A percentile compares a stretch with the other conserved stretches of the same genome.
These are phyloP conservation scores for Micrasema longulum DNA, from an alignment of 1,140 invertebrate species.

Conservation along the genomic window DNA sequence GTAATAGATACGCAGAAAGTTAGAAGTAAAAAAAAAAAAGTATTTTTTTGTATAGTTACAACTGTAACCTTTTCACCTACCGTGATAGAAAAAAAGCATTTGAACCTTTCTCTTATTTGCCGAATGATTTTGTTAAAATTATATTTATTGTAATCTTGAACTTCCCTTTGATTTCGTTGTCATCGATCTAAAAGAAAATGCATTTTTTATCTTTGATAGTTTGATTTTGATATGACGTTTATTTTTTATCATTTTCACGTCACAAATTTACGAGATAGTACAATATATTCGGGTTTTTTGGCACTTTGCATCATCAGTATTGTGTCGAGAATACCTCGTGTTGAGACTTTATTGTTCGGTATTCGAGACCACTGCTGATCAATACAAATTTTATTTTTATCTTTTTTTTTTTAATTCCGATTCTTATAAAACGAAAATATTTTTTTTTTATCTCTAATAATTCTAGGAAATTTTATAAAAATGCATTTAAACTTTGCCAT, in stretches of 20 bases:
- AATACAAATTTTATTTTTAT: slow-evolving; percentile 40
- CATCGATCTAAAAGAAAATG: not conserved
- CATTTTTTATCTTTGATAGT: not conserved
- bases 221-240: slow-evolving; percentile 14
- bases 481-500: no score
- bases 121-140: no score
- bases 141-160: no score
- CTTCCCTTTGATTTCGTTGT: not conserved
- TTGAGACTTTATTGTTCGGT: slow-evolving; percentile 14
- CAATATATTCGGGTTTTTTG: slow-evolving; percentile 27
- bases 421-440: no score
- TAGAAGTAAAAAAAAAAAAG: no score
- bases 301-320: slow-evolving; percentile 14
- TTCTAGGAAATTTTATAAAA: no score
- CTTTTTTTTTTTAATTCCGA: slow-evolving; percentile 38
- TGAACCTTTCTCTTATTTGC: no score
- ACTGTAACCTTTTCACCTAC: no score
- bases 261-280: not conserved
- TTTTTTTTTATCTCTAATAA: no score
- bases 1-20: no score
- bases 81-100: no score
- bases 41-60: no score
- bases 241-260: not conserved
- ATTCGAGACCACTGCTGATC: slow-evolving; percentile 49
- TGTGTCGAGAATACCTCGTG: slow-evolving; percentile 43